Base-by-base conservation (phyloP, 2,888 invertebrate species). In the Caenorhabditis sp. region DNA sequence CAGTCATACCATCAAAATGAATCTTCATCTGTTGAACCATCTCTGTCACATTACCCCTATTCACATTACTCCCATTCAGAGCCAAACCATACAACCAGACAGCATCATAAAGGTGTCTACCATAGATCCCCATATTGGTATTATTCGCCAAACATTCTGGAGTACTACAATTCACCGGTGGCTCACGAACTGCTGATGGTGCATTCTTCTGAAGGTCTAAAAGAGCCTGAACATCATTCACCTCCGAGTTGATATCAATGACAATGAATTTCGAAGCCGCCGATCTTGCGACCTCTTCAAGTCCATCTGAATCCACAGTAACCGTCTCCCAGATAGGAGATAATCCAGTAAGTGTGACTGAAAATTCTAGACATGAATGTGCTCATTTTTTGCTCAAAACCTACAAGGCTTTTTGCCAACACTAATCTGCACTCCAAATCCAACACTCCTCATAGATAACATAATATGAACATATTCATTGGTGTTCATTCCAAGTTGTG, bases 381-480 rank as follows among this genome's bases (percentile, higher is more conserved):
- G n/a, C n/a, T n/a, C n/a, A n/a, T n/a, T n/a, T n/a, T n/a, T n/a
- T n/a, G 17, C 10, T 36, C 36, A n/a, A n/a, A n/a, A 70, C 70
- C 66, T 66, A 70, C 70, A 70, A 59, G 62, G 63, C 59, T 63
- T 70, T 20, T 50, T 50, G 36, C 59, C 59, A 3, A 54, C 59
- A 25, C 36, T 56, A 10, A 59, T 54, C 31, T 66, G 66, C 23
- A 52, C 60, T 20, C 77, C 78, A 62, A 81, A 81, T 12, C 81
- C 83, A 31, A 76, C 58, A 66, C 80, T 78, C 26, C 80, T 69
- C 54, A 83, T 57, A 14, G 80, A 71, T n/a, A 83, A 60, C 25
- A 82, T 23, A 23, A 86, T 76, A 64, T 78, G 83, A 14, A 86
- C 83, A 59, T 80, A 86, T 56, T 86, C 86, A 59, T 83, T 74